Base-by-base conservation (phyloP, 2,888 invertebrate species). In the Agrochola lota region DNA sequence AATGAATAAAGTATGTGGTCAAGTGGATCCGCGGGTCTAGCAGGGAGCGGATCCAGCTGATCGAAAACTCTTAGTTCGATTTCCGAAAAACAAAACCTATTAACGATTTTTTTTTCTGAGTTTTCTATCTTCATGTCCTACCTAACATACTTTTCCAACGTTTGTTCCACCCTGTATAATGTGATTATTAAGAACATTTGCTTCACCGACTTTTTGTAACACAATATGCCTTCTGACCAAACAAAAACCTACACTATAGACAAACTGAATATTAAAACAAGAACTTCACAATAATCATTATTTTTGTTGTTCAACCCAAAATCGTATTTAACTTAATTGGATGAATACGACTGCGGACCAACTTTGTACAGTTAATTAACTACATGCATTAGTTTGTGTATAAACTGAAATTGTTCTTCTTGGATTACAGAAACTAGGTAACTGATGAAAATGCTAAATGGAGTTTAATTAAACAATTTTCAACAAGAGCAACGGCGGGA, bases 311-410 rank as follows among this genome's bases (percentile, higher is more conserved):
- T 71, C 64, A 59, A 74, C 62, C 77, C 74, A 60, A 84, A 86
- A 84, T 78, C 71, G 79, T 84, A 73, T 83, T 88, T 86, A 88
- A 80, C 81, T 78, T 88, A 89, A 90, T 87, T 87, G 84, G 74
- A 80, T 81, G 82, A 85, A 85, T 67, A 74, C 74, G 78, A 75
- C 84, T 78, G 64, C 87, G 74, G 83, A 77, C 81, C 79, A 90
- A 85, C 84, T 88, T 87, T 79, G 78, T 85, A 81, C 81, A 84
- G 64, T 81, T 71, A 81, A 75, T 80, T 87, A 89, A 87, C 81
- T 82, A 75, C 83, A 77, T 73, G 81, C 73, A 80, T 81, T 84
- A 88, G 82, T 84, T 86, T 77, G 81, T 80, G 78, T 78, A 74
- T 83, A 83, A 84, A 78, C 75, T 75, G 79, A 83, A 83, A 81